Evolutionary conservation across 1,140 invertebrate species (phyloP).

Genomic region (Drosophila suzukii): DNA sequence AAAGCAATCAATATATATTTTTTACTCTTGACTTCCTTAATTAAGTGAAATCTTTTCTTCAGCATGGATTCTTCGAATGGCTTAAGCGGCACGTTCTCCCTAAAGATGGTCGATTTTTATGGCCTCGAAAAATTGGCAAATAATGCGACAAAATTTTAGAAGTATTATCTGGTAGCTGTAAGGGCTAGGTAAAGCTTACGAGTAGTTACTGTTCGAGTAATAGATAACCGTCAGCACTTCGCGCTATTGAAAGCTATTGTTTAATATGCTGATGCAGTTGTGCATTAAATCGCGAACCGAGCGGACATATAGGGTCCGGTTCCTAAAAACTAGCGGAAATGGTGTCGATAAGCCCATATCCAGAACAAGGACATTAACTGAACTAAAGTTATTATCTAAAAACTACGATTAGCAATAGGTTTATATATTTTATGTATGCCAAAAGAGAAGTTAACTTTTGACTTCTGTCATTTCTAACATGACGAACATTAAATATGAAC

Average conservation of each 20-base stretch:
- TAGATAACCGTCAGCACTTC: background rate
- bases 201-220: background rate
- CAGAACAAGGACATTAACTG: background rate
- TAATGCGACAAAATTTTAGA: too few species aligned
- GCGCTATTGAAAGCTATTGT: background rate
- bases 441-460: background rate
- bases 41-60: too few species aligned
- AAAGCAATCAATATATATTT: too few species aligned
- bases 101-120: too few species aligned
- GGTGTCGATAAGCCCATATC: background rate
- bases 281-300: background rate
- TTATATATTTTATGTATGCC: background rate
- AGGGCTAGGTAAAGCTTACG: background rate
- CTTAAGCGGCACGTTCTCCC: too few species aligned
- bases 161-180: too few species aligned
- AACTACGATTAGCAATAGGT: too few species aligned
- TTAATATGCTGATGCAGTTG: background rate
- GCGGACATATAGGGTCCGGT: conserved; percentile 12
- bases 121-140: too few species aligned
- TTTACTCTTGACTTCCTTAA: too few species aligned
- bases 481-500: conserved; percentile 38
- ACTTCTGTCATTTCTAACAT: conserved; percentile 7
- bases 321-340: conserved; percentile 4
- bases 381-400: background rate
- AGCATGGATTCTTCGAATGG: too few species aligned